Evolutionary conservation across 2,113 vertebrate genomes (phyloP), one percentile per base, ranked within the genome.

Genomic region (Illadopsis cleaveri): DNA sequence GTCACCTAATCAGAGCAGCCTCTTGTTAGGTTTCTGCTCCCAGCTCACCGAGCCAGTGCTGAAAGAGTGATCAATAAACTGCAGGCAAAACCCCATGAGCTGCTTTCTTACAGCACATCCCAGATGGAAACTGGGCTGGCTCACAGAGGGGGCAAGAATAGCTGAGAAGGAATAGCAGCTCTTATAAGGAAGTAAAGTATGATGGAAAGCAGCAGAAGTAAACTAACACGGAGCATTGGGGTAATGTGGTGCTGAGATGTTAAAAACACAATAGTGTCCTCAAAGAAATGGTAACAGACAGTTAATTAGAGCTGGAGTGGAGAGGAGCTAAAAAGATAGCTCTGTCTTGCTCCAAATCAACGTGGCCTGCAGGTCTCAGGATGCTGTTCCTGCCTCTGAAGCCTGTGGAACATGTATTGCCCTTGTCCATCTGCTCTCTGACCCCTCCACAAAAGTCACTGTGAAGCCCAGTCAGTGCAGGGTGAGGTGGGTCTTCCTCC

Each of bases 21-120:
- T 45, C 53, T 48, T 60, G 22, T 11, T 7, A 16, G 17, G 7
- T 15, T 47, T 53, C 65, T 44, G 51, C 31, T 31, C 28, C 47
- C 72, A 47, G 6, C 30, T 70, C 61, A 44, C 22, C 7, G 28
- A 87, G 40, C 6, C 1, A 3, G 25, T 1, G 9, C 37, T 23
- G 48, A 37, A 76, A 48, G 3, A 53, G 40, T 1, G 1, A 78
- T 33, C 2, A 2, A 6, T 33, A 35, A 85, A 84, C 58, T 0
- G 2, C 58, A 65, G 62, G 44, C 0, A 0, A 61, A 48, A 51
- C 38, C 17, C 28, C 22, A 20, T 0, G 16, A 78, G n/a, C 47
- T 47, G 60, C 56, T 5, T 16, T 30, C 38, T 50, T 27, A 42
- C 2, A 37, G 86, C 30, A 56, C 1, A 1, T 28, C 77, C 81